Evolutionary conservation across 2,888 invertebrate genomes (phyloP).

Genomic region (Acronicta aceris): DNA sequence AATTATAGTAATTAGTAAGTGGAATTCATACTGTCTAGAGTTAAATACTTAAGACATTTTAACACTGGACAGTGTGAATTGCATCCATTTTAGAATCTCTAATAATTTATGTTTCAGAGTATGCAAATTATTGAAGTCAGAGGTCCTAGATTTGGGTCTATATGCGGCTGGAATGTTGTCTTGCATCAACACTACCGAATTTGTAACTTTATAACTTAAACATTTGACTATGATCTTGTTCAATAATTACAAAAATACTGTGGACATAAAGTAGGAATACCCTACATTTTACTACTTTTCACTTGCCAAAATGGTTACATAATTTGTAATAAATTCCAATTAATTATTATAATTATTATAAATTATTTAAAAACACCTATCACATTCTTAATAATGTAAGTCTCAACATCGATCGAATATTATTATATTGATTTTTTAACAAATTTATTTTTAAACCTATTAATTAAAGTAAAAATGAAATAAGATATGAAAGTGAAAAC

Average conservation of each 20-base stretch:
- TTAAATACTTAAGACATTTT: no score
- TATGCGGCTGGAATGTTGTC: not conserved
- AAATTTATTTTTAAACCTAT: conserved; percentile 52
- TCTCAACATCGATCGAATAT: conserved; percentile 78
- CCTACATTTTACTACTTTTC: conserved; percentile 61
- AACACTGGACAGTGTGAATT: no score
- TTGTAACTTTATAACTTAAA: conserved; percentile 55
- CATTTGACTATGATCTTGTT: conserved; percentile 48
- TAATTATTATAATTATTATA: conserved; percentile 57
- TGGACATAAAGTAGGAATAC: conserved; percentile 71
- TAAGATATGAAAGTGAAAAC: conserved; percentile 20
- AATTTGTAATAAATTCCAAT: conserved; percentile 64
- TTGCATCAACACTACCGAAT: conserved; percentile 11
- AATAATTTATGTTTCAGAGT: no score
- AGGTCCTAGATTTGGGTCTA: no score
- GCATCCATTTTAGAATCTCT: no score
- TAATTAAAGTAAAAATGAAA: conserved; percentile 25
- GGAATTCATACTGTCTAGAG: no score
- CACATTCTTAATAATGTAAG: conserved; percentile 75
- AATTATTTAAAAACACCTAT: conserved; percentile 77
- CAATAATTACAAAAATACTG: conserved; percentile 74
- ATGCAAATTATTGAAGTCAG: no score
- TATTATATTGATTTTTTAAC: conserved; percentile 61
- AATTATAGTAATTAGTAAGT: no score
- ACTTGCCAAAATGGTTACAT: conserved; percentile 57